Base-by-base conservation (phyloP, 2,113 vertebrate genomes). In the rabbit (Oryctolagus cuniculus) region DNA sequence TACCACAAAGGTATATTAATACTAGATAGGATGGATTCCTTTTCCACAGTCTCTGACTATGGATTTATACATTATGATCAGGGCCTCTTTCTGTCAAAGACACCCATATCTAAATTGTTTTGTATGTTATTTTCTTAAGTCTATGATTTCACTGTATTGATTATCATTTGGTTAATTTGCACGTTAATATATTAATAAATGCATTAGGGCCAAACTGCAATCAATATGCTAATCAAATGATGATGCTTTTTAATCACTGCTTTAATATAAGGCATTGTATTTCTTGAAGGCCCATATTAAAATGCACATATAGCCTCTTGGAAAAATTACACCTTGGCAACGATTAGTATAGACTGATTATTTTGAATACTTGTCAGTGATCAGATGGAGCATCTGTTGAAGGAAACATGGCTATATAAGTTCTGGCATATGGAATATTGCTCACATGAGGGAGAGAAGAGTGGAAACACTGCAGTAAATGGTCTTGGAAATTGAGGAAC, bases 171-270 rank as follows among this genome's bases (percentile, higher is more conserved):
- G 31, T 70, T 92, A 73, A 74, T 24, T 70, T 91, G 22, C 16
- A 85, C 58, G 89, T 93, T 75, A 87, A 72, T 49, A 95, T 93
- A 87, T 90, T 95, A 95, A 83, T 94, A 93, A 79, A 93, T 95
- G 21, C 31, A 85, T 93, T 90, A 89, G 12, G n/a, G 25, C 44
- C 82, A 90, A 95, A 93, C 79, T 94, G 29, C 10, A 85, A 94
- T 82, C 72, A 96, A 89, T 83, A 67, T 89, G 87, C 4, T 95
- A 96, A 96, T 87, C 53, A 92, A 87, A 66, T 95, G 87, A 58
- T 91, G 67, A 75, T 96, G 51, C 55, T 83, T 91, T 93, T 12
- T 5, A 90, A 81, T 87, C 16, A n/a, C 44, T 90, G 63, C 49
- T 83, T 95, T 89, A 38, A 89, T 78, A 13, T 74, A 92, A 94